Evolutionary conservation across 2,888 invertebrate species (phyloP), one percentile per base, ranked within the genome.

Genomic region (Vesta saturnalis): DNA sequence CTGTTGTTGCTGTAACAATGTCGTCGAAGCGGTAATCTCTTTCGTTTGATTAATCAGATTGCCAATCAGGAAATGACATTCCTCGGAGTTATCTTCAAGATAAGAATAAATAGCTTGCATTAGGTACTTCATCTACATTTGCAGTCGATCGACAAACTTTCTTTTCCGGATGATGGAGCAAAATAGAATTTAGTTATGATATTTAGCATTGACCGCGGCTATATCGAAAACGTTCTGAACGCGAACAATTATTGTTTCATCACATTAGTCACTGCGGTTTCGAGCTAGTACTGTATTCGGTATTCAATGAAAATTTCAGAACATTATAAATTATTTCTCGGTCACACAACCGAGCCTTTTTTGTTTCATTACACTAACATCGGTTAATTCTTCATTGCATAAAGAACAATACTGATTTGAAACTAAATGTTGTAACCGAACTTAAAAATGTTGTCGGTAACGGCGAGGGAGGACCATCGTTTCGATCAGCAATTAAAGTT

Each of bases 301-400:
- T 6, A 12, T 54, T 54, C 21, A 54, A 18, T 18, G 54, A 54
- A 18, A 54, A 6, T 19, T 54, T 54, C 21, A 1, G 54, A 3
- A 54, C 54, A 54, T 18, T 54, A 54, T 54, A 54, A 3, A 54
- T 18, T 18, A 54, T 54, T 1, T 54, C 19, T 18, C 54, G 54
- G 19, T 54, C 21, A 18, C 19, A 54, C 54, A 54, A 54, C 18
- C 47, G 15, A 47, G 47, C 12, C 3, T 15, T 15, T 47, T 14
- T 47, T 16, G 49, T 15, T 18, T 49, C 18, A 15, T 16, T 5
- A 49, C 10, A 49, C n/a, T n/a, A n/a, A n/a, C 49, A 15, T 1
- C n/a, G 18, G 14, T 16, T 49, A 15, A 8, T 14, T 49, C 15
- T 49, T 49, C 12, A 15, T 49, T 49, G 12, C 49, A 49, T 8